phyloP scores from a whole-genome alignment of 2,797 vertebrate genomes.

The Anas flavirostris region DNA sequence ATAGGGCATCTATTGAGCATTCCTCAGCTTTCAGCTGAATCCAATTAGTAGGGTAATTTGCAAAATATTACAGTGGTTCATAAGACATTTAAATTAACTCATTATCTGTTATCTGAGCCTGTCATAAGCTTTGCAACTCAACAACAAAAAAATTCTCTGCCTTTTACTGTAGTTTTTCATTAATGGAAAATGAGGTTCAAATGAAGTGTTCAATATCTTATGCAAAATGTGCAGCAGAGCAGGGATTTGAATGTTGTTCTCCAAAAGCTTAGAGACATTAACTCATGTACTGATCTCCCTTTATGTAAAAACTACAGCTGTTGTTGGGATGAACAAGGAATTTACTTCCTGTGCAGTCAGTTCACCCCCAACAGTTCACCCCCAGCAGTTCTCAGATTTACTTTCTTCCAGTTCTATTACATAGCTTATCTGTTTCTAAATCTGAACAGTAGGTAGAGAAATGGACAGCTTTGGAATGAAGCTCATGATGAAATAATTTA shows the following conservation, averaged over 20 bases:
- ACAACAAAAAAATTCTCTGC: not conserved
- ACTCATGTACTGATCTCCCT: not conserved
- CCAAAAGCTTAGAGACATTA: not conserved
- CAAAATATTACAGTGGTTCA: not conserved
- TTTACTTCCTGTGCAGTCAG: not conserved
- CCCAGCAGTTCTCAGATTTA: not conserved
- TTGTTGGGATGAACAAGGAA: constrained; percentile 11
- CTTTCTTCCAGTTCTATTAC: not conserved
- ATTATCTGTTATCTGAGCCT: not conserved
- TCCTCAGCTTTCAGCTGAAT: not conserved
- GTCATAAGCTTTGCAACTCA: not conserved
- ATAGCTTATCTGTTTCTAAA: not conserved
- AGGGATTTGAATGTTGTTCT: not conserved
- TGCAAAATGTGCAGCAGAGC: not conserved
- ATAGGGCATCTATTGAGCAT: not conserved
- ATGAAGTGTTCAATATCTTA: not conserved
- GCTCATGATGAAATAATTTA: not conserved
- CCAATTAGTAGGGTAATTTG: not conserved
- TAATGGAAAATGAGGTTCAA: not conserved
- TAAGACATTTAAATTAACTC: not conserved
- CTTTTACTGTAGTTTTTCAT: not conserved
- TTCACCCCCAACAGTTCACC: not conserved
- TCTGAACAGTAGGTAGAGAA: not conserved
- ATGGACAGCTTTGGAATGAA: not conserved
- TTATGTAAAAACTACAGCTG: constrained; percentile 24